Base-by-base conservation (phyloP, 1,140 invertebrate species). In the Phortica variegata region DNA sequence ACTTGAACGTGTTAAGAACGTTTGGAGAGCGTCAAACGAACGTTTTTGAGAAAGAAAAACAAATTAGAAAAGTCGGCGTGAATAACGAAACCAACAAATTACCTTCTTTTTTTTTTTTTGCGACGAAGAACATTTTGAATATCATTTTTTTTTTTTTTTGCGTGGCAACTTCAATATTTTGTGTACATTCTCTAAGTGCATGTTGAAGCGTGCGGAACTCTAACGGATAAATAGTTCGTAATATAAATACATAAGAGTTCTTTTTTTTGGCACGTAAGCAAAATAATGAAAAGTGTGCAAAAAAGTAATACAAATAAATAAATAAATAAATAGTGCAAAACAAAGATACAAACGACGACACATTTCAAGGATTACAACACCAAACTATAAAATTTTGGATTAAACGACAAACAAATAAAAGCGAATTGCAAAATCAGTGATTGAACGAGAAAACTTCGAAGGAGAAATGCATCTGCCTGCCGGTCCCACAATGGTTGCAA, bases 1-100 rank as follows among this genome's bases (percentile, higher is more conserved):
- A 74, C 70, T 71, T 74, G 58, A 71, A 60, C 66, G 71, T 68
- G 71, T 69, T 68, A 61, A 61, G 70, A 73, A 73, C 70, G 55
- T 42, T n/a, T n/a, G n/a, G n/a, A n/a, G n/a, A 55, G 20, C 46
- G 33, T 15, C 33, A 34, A 15, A 34, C 12, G 13, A n/a, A n/a
- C n/a, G n/a, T n/a, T n/a, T n/a, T n/a, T n/a, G n/a, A n/a, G n/a
- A n/a, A n/a, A n/a, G n/a, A n/a, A n/a, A n/a, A n/a, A n/a, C n/a
- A n/a, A n/a, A n/a, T n/a, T n/a, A 34, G 33, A 37, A 15, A 31
- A 13, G 33, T 19, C n/a, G n/a, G n/a, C n/a, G n/a, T n/a, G n/a
- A n/a, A n/a, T n/a, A n/a, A n/a, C n/a, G n/a, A n/a, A n/a, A n/a
- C n/a, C n/a, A n/a, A n/a, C n/a, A n/a, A n/a, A n/a, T n/a, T n/a